These are phyloP conservation scores for Lophotis ruficrista DNA, from an alignment of 2,113 vertebrate genomes.

Conservation along the genomic window DNA sequence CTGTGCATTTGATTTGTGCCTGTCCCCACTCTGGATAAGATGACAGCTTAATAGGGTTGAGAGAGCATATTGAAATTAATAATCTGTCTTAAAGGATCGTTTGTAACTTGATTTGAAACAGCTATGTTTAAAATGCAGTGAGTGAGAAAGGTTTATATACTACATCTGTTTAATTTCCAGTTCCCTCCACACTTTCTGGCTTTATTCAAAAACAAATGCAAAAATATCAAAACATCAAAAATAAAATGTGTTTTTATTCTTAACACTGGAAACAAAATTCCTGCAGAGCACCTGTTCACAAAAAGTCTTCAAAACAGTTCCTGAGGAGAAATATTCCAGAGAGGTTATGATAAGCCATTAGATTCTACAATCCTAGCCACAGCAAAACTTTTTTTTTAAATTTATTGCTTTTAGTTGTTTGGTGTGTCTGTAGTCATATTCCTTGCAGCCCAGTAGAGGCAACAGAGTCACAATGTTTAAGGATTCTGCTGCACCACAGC, in stretches of 20 bases:
- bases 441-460: background rate
- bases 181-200: background rate
- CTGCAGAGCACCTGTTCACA: background rate
- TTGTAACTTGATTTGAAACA: conserved; percentile 12
- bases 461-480: background rate
- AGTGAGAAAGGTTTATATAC: background rate
- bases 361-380: background rate
- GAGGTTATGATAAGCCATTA: background rate
- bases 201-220: background rate
- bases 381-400: background rate
- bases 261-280: background rate
- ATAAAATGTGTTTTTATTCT: background rate
- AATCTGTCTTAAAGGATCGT: background rate
- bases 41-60: conserved; percentile 15
- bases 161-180: background rate
- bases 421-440: background rate
- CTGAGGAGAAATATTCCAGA: background rate
- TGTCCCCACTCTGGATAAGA: background rate
- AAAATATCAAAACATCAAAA: background rate
- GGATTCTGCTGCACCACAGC: background rate
- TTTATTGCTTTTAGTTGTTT: background rate
- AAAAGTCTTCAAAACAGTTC: background rate
- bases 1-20: background rate
- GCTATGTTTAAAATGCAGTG: background rate
- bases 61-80: background rate